A percentile compares a stretch with the other conserved stretches of the same genome.
Evolutionary conservation across 2,797 vertebrate genomes (phyloP).

Genomic region (Leuciscus waleckii): DNA sequence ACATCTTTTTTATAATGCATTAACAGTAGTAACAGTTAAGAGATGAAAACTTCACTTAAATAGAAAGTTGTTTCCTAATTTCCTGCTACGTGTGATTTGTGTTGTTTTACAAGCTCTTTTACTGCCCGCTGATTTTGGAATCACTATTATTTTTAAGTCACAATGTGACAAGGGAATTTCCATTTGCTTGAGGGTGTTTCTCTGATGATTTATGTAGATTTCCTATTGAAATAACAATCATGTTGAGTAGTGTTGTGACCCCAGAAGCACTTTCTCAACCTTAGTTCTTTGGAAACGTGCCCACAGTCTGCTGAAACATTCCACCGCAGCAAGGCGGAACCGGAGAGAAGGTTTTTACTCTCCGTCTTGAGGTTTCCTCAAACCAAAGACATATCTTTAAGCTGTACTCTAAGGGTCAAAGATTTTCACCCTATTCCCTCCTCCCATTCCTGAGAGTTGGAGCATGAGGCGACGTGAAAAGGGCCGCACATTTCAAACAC

Average conservation of each 20-base stretch:
- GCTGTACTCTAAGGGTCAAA: conserved; percentile 57
- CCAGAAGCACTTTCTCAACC: conserved; percentile 38
- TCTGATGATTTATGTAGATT: conserved; percentile 18
- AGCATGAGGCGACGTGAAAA: conserved; percentile 32
- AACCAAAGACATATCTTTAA: conserved; percentile 53
- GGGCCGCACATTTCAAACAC: conserved; percentile 47
- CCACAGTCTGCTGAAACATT: conserved; percentile 49
- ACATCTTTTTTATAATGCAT: neutral
- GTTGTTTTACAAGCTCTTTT: conserved; percentile 13
- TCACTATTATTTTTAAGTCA: conserved; percentile 2
- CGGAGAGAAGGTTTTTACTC: conserved; percentile 20
- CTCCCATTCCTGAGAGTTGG: conserved; percentile 31
- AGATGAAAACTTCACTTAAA: neutral
- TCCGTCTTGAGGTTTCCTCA: conserved; percentile 34
- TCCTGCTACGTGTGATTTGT: neutral
- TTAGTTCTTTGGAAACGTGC: conserved; percentile 41
- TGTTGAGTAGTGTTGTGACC: conserved; percentile 27
- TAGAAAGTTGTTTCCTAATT: neutral
- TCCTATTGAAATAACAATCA: conserved; percentile 44
- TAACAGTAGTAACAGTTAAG: neutral
- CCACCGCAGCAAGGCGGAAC: conserved; percentile 48
- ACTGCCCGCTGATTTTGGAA: conserved; percentile 22
- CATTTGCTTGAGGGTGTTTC: conserved; percentile 38
- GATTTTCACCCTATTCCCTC: conserved; percentile 24
- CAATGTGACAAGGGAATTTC: conserved; percentile 13